Conservation (phyloP, 2,888 invertebrate species). For the Cantharis rustica region DNA sequence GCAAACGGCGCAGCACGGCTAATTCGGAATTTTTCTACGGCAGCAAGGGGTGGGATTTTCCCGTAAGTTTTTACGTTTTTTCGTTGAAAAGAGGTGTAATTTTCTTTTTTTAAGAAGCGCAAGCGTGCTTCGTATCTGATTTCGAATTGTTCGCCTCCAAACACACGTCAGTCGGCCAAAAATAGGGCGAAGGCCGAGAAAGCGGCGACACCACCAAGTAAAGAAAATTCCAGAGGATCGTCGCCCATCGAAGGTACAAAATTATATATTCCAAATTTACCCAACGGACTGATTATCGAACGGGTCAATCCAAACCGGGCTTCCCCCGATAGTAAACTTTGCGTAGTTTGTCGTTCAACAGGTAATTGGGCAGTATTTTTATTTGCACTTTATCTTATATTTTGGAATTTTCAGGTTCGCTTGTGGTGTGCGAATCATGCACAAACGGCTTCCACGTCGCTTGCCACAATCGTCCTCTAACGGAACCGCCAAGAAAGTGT, state of each 20-base stretch:
- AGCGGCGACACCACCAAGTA: slow-evolving; percentile 38
- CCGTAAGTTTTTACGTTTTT: neutral
- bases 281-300: slow-evolving; percentile 61
- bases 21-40: slow-evolving; percentile 63
- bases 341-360: slow-evolving; percentile 58
- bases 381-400: neutral
- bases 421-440: slow-evolving; percentile 59
- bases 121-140: slow-evolving; percentile 57
- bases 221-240: slow-evolving; percentile 18
- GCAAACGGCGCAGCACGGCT: slow-evolving; percentile 61
- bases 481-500: slow-evolving; percentile 56
- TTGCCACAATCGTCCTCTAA: slow-evolving; percentile 58
- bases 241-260: slow-evolving; percentile 37
- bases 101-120: slow-evolving; percentile 53
- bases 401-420: slow-evolving; percentile 48
- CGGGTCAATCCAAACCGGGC: slow-evolving; percentile 55
- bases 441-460: slow-evolving; percentile 59
- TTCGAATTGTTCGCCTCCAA: slow-evolving; percentile 57
- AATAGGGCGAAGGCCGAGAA: slow-evolving; percentile 47
- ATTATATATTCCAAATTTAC: slow-evolving; percentile 57
- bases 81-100: neutral
- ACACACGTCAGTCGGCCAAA: slow-evolving; percentile 57
- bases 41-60: slow-evolving; percentile 52
- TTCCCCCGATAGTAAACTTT: slow-evolving; percentile 52
- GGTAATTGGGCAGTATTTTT: slow-evolving; percentile 45